Evolutionary conservation across 2,113 vertebrate species (phyloP), one percentile per base, ranked within the genome.

Genomic region (Arvicanthis niloticus): DNA sequence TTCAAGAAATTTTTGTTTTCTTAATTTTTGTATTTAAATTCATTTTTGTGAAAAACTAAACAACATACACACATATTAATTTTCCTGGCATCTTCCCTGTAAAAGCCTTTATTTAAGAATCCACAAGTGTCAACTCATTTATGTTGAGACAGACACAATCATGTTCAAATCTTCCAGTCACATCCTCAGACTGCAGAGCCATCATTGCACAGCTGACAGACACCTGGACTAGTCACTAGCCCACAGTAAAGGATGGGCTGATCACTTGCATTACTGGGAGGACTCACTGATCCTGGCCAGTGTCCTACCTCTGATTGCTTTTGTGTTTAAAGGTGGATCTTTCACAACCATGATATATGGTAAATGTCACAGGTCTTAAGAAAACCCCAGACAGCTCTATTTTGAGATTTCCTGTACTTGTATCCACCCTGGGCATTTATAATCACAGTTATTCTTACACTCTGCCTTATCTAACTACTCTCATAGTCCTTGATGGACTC

Each of bases 71-170:
- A 60, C 19, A 58, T 16, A 58, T 19, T 17, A 16, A 58, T 17
- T 60, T 60, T 60, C 19, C 19, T 58, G 56, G 2, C 4, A 11
- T 10, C 53, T 58, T 58, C 3, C 13, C 15, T 78, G 6, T 29
- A 91, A 91, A 37, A 78, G 53, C 6, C 70, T 84, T 89, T 40
- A 88, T 84, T 96, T 88, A 12, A 53, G 45, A 95, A 96, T 77
- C 58, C 89, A 97, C 90, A 87, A 7, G 22, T 40, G 56, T 73
- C 65, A 22, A 77, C 60, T 58, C 19, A 67, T 17, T 51, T 85
- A 34, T 80, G 86, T 42, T 34, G 1, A 60, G n/a, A 87, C 0
- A 0, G 34, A 65, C 26, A 85, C 48, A 92, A 45, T 34, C 65
- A 95, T 45, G 45, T 56, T 88, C 42, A 56, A 48, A 17, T 60